Conservation (phyloP, 2,113 vertebrate genomes). For the Dasyornis broadbenti region DNA sequence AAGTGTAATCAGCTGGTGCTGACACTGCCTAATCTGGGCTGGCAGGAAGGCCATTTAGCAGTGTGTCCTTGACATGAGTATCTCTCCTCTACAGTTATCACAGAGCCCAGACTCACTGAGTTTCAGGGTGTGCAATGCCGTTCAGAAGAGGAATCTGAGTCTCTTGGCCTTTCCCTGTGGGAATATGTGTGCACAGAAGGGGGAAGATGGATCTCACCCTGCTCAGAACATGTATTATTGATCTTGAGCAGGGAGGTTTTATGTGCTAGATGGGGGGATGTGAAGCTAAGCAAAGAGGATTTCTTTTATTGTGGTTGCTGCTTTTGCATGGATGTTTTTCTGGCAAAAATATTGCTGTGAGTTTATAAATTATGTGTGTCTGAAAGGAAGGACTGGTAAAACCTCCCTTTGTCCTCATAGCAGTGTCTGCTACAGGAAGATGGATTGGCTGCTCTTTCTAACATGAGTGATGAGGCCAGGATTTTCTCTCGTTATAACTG, state of each 20-base stretch:
- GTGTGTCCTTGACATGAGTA: background rate
- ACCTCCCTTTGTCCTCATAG: background rate
- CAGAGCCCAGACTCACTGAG: background rate
- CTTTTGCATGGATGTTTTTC: background rate
- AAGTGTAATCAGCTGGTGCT: background rate
- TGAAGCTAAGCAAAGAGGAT: background rate
- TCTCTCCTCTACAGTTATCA: background rate
- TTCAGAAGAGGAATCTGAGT: background rate
- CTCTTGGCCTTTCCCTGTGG: background rate
- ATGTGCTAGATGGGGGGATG: background rate
- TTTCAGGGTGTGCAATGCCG: background rate
- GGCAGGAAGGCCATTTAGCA: background rate
- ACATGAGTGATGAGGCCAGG: background rate
- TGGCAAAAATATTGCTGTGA: background rate
- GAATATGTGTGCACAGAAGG: background rate
- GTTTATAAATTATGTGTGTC: background rate
- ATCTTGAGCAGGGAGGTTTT: background rate
- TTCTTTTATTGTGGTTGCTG: background rate
- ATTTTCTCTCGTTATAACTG: background rate
- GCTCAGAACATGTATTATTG: background rate
- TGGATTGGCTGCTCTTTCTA: background rate
- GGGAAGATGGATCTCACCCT: background rate
- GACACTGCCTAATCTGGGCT: background rate
- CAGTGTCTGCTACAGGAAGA: background rate
- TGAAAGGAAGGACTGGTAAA: conserved; percentile 16